Evolutionary conservation across 2,888 invertebrate genomes (phyloP).

Genomic region (Deroplatys truncata): DNA sequence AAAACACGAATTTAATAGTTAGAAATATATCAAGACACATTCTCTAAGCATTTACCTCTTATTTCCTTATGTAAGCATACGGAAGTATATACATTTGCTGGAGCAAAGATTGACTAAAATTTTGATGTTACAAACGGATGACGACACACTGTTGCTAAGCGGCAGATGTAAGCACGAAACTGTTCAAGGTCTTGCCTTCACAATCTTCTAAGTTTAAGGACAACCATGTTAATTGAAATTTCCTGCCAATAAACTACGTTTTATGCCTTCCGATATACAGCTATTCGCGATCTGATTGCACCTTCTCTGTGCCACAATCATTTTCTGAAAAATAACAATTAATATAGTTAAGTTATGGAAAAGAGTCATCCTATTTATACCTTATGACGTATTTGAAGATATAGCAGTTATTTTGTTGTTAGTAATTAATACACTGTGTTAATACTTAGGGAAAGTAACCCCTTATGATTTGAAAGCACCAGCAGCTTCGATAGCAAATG

Average conservation of each 20-base stretch:
- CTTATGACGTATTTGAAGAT: too few relatives aligned
- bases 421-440: too few relatives aligned
- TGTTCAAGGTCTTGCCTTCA: not conserved
- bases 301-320: too few relatives aligned
- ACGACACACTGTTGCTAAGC: not conserved
- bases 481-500: not conserved
- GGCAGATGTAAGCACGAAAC: not conserved
- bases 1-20: too few relatives aligned
- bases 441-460: not conserved
- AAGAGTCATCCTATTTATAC: not conserved
- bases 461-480: not conserved
- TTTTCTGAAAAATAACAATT: not conserved
- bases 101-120: not conserved
- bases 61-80: too few relatives aligned
- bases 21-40: too few relatives aligned
- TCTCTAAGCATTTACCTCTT: too few relatives aligned
- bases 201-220: not conserved
- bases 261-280: not conserved
- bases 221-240: not conserved
- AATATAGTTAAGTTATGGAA: not conserved
- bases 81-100: too few relatives aligned
- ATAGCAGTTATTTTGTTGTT: too few relatives aligned
- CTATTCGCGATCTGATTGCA: not conserved
- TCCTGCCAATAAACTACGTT: not conserved
- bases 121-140: not conserved